Evolutionary conservation across 2,797 vertebrate genomes (phyloP).

Genomic region (Eleutherodactylus coqui): DNA sequence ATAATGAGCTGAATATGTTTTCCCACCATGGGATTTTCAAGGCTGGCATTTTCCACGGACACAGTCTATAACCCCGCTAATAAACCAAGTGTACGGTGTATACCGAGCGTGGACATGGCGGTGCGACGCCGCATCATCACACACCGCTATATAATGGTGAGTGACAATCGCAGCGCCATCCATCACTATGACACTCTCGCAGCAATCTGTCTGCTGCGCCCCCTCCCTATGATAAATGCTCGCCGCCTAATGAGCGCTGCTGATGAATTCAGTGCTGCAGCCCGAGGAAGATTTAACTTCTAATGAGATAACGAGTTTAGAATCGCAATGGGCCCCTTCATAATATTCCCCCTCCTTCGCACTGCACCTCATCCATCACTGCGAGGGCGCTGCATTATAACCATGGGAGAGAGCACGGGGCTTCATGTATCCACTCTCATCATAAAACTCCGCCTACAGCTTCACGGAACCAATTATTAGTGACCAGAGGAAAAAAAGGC

Average conservation of each 20-base stretch:
- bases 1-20: constrained; percentile 9
- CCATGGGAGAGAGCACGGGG: background rate
- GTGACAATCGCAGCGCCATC: constrained; percentile 51
- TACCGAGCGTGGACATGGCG: background rate
- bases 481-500: background rate
- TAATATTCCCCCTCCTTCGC: constrained; percentile 31
- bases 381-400: constrained; percentile 34
- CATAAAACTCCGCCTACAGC: constrained; percentile 5
- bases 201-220: constrained; percentile 65
- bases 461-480: background rate
- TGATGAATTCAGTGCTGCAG: constrained; percentile 61
- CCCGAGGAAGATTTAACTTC: constrained; percentile 64
- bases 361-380: constrained; percentile 56
- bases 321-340: constrained; percentile 58
- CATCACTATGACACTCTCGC: constrained; percentile 58
- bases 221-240: constrained; percentile 67
- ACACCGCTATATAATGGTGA: constrained; percentile 27
- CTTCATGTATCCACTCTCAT: background rate
- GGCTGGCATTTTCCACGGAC: background rate
- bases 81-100: background rate
- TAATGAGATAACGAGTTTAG: constrained; percentile 63
- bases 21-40: constrained; percentile 19
- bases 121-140: background rate
- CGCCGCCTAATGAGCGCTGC: constrained; percentile 61
- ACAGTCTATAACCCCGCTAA: background rate